These are phyloP conservation scores for Lates calcarifer DNA, from an alignment of 2,113 vertebrate genomes.

Conservation along the genomic window DNA sequence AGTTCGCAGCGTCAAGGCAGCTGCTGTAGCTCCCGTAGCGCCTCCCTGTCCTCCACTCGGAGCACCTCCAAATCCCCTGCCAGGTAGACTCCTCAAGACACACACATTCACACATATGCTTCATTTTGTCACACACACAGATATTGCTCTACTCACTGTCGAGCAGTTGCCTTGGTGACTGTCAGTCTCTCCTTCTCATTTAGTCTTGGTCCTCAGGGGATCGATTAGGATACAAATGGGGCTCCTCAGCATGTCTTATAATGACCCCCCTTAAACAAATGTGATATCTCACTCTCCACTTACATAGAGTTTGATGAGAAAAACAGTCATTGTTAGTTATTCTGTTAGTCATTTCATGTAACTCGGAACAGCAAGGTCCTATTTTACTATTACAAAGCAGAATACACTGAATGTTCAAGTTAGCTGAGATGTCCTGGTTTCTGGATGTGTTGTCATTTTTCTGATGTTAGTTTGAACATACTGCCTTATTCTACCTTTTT, in stretches of 20 bases:
- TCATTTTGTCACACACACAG: not conserved
- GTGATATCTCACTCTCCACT: conserved; percentile 38
- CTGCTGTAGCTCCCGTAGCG: conserved; percentile 91
- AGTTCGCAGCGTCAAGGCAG: conserved; percentile 91
- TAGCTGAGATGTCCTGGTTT: not conserved
- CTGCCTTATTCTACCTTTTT: not conserved
- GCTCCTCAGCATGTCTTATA: conserved; percentile 28
- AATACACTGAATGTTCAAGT: not conserved
- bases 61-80: conserved; percentile 91
- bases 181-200: conserved; percentile 37
- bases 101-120: not conserved
- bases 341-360: not conserved
- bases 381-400: not conserved
- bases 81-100: conserved; percentile 85
- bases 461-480: not conserved
- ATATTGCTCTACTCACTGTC: not conserved
- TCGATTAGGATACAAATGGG: conserved; percentile 46
- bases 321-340: not conserved
- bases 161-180: conserved; percentile 43
- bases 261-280: conserved; percentile 24
- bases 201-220: conserved; percentile 29
- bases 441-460: not conserved
- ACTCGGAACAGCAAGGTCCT: not conserved
- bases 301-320: not conserved
- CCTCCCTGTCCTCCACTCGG: conserved; percentile 90